Conservation (phyloP, 2,113 vertebrate genomes). For the Hyaena hyaena region DNA sequence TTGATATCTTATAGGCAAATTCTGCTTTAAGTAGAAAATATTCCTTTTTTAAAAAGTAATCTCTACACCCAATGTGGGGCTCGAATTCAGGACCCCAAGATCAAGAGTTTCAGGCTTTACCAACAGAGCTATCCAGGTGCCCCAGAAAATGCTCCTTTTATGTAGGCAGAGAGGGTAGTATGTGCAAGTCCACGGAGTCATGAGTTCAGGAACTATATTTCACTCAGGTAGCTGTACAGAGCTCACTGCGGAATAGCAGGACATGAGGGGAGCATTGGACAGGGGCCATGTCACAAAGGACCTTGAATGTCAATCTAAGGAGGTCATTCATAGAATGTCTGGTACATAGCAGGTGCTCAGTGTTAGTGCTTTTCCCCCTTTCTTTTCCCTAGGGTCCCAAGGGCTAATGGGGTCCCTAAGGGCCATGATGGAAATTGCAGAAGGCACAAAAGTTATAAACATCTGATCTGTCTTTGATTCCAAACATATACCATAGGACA, state of each 20-base stretch:
- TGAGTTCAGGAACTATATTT: background rate
- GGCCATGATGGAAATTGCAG: background rate
- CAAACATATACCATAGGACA: background rate
- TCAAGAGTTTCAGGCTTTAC: background rate
- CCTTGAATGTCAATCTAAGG: background rate
- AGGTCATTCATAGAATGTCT: background rate
- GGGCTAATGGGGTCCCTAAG: background rate
- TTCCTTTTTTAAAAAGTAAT: background rate
- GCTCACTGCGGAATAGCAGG: background rate
- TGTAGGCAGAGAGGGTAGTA: background rate
- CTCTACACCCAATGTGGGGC: background rate
- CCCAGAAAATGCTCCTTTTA: slow-evolving; percentile 14
- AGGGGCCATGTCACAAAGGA: background rate
- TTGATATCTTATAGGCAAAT: slow-evolving; percentile 31
- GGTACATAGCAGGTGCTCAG: background rate
- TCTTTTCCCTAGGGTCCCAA: background rate
- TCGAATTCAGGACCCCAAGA: background rate
- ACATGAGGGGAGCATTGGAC: background rate
- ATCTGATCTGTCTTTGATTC: background rate
- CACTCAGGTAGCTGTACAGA: background rate
- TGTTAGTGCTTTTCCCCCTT: background rate
- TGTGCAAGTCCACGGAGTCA: background rate
- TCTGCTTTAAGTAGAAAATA: background rate
- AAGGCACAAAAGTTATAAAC: background rate
- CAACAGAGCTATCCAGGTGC: background rate